phyloP scores from a whole-genome alignment of 1,140 invertebrate genomes.

The Pseudachorutes palmiensis region DNA sequence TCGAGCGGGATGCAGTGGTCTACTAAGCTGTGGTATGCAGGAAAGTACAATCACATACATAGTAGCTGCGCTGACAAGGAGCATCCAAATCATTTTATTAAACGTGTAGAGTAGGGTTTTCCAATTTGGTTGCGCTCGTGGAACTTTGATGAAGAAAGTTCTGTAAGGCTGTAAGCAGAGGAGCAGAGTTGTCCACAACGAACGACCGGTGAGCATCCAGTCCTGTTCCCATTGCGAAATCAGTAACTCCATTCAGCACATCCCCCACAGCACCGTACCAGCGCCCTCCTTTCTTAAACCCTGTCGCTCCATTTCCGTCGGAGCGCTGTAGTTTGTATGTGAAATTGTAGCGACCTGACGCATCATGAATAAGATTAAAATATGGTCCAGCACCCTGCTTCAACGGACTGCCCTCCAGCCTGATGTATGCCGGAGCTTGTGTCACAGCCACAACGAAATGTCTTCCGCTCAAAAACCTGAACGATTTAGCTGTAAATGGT shows the following conservation, averaged over 20 bases:
- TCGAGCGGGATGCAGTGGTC: too few relatives aligned
- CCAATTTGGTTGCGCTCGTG: not conserved
- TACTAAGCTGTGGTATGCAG: not conserved
- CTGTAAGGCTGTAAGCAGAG: not conserved
- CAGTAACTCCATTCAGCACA: not conserved
- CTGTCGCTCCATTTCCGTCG: not conserved
- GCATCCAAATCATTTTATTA: not conserved
- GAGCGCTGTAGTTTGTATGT: not conserved
- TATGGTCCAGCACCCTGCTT: too few relatives aligned
- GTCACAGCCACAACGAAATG: too few relatives aligned
- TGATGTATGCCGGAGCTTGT: too few relatives aligned
- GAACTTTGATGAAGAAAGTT: not conserved
- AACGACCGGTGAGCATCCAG: not conserved
- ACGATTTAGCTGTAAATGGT: too few relatives aligned
- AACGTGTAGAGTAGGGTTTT: not conserved
- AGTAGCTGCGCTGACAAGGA: not conserved
- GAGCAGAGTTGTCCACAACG: not conserved
- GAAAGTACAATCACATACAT: not conserved
- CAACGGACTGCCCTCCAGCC: too few relatives aligned
- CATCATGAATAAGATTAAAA: too few relatives aligned
- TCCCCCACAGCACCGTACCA: slow-evolving; percentile 7
- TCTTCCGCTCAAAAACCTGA: too few relatives aligned
- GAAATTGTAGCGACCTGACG: slow-evolving; percentile 8
- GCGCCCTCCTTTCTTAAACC: not conserved
- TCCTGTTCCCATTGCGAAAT: not conserved